Evolutionary conservation across 1,140 invertebrate species (phyloP).

Genomic region (Polyergus mexicanus): DNA sequence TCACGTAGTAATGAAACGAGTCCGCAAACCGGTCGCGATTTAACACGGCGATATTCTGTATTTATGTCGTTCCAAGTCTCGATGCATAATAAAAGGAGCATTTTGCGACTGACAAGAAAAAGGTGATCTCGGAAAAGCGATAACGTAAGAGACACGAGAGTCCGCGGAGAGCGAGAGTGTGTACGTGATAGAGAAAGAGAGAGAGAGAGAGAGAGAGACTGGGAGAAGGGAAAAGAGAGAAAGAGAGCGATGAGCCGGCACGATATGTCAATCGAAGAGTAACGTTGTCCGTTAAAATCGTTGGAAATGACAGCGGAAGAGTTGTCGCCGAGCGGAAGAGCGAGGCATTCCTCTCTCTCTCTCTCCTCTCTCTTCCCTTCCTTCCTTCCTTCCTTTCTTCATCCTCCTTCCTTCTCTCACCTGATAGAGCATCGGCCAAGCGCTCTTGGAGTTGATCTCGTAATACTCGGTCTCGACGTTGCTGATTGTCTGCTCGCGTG

Average conservation of each 20-base stretch:
- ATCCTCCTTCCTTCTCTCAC: conserved; percentile 80
- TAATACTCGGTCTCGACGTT: conserved; percentile 90
- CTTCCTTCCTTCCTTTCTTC: background rate
- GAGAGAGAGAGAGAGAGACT: background rate
- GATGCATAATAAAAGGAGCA: background rate
- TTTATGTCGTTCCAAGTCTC: background rate
- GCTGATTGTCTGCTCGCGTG: conserved; percentile 81
- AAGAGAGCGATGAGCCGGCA: conserved; percentile 12
- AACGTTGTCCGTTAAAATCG: background rate
- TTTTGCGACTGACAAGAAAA: background rate
- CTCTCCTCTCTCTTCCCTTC: background rate
- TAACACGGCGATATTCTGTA: background rate
- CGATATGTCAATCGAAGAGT: background rate
- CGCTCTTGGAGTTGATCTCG: conserved; percentile 88
- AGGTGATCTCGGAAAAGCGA: conserved; percentile 10
- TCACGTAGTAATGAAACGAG: background rate
- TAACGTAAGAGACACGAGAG: conserved; percentile 9
- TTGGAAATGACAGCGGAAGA: conserved; percentile 44
- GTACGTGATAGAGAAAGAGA: background rate
- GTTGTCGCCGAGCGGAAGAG: conserved; percentile 30
- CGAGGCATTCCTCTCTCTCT: background rate
- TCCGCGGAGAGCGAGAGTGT: background rate
- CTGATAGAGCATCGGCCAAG: conserved; percentile 90
- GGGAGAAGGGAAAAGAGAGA: background rate
- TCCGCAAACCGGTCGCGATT: background rate